Conservation (phyloP, 2,888 invertebrate species). For the Phyllotreta cruciferae region DNA sequence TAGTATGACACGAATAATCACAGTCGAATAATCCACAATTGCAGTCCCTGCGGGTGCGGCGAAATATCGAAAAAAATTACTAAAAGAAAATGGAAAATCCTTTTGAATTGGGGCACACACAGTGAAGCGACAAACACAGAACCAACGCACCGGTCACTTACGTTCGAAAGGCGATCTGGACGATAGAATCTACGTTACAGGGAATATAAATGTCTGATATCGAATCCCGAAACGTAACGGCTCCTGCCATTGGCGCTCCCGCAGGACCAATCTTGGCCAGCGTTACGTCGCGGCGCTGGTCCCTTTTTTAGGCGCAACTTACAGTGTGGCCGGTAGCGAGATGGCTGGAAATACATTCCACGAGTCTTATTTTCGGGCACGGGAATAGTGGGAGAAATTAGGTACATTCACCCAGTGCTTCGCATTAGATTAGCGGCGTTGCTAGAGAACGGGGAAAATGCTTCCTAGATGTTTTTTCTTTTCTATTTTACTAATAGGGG, state of each 20-base stretch:
- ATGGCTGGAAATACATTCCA: constrained; percentile 54
- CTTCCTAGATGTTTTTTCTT: not conserved
- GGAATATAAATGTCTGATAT: constrained; percentile 83
- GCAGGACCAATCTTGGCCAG: constrained; percentile 59
- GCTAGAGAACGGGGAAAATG: constrained; percentile 5
- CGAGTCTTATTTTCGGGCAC: constrained; percentile 34
- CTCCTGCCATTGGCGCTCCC: constrained; percentile 59
- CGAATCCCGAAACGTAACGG: constrained; percentile 71
- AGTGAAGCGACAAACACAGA: constrained; percentile 36
- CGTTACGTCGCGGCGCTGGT: constrained; percentile 65
- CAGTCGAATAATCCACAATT: constrained; percentile 35
- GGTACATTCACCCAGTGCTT: constrained; percentile 54
- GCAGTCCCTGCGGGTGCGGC: not conserved
- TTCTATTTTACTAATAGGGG: too few relatives aligned
- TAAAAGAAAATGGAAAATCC: constrained; percentile 22
- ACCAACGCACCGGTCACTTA: constrained; percentile 68
- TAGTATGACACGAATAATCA: constrained; percentile 50
- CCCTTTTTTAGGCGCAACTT: constrained; percentile 70
- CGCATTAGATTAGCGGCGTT: constrained; percentile 38
- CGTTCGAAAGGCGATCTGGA: constrained; percentile 98
- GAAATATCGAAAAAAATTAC: too few relatives aligned
- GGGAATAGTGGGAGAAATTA: constrained; percentile 43
- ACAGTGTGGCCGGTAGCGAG: constrained; percentile 51
- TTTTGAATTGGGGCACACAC: constrained; percentile 36
- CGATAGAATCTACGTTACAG: constrained; percentile 73